Evolutionary conservation across 2,888 invertebrate genomes (phyloP).

Genomic region (Tachystola acroxantha): DNA sequence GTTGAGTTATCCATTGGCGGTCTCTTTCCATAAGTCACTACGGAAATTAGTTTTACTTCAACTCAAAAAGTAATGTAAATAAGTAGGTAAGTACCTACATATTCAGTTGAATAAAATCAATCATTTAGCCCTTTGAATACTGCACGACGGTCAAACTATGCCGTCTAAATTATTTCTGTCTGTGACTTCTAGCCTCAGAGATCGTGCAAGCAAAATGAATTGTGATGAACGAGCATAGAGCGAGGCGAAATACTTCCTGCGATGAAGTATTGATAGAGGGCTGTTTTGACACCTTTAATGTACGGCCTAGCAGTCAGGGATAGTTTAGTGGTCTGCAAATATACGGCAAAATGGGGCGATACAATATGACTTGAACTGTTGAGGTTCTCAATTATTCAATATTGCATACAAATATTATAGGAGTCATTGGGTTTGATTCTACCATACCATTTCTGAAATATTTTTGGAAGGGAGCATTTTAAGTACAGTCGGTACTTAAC

Average conservation of each 20-base stretch:
- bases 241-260: slow-evolving; percentile 25
- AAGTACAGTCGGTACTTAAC: no score
- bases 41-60: no score
- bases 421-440: no score
- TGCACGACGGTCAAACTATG: not conserved
- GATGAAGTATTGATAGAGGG: slow-evolving; percentile 24
- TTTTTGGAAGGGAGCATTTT: no score
- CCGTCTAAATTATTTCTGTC: slow-evolving; percentile 9
- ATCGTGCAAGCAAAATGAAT: slow-evolving; percentile 26
- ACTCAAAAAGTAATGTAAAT: no score
- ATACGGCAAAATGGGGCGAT: not conserved
- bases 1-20: no score
- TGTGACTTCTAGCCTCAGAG: slow-evolving; percentile 8
- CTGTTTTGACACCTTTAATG: slow-evolving; percentile 22
- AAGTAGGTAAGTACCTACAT: not conserved
- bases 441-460: no score
- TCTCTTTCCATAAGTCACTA: no score
- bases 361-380: no score
- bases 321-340: not conserved
- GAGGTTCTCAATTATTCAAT: no score
- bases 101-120: slow-evolving; percentile 5
- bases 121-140: not conserved
- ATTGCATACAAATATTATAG: no score
- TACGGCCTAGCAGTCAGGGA: slow-evolving; percentile 8
- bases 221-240: slow-evolving; percentile 25